Evolutionary conservation across 2,888 invertebrate genomes (phyloP).

Genomic region (Protophormia terraenovae): DNA sequence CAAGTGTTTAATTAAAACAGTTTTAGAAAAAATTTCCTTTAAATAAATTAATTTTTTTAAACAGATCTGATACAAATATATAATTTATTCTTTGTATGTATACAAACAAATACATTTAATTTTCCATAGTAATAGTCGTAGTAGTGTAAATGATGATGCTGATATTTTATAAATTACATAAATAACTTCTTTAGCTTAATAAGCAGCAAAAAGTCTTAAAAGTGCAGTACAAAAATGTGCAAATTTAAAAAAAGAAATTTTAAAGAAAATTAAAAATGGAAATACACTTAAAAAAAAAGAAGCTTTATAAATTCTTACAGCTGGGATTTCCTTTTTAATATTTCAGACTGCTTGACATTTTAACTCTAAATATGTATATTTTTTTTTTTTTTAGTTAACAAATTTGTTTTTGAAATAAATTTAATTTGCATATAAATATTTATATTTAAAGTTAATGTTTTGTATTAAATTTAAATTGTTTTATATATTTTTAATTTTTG

Average conservation of each 20-base stretch:
- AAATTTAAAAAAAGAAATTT: not conserved
- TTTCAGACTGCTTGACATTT: conserved; percentile 22
- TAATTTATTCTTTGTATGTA: not conserved
- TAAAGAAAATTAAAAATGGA: not conserved
- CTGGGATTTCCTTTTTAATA: not conserved
- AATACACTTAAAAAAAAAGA: not conserved
- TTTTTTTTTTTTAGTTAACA: not conserved
- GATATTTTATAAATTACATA: not conserved
- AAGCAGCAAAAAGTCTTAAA: not conserved
- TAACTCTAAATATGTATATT: too few relatives aligned
- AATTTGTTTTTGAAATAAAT: too few relatives aligned
- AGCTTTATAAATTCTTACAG: conserved; percentile 8
- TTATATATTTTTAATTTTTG: not conserved
- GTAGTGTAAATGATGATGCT: conserved; percentile 11
- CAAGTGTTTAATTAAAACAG: too few relatives aligned
- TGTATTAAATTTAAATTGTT: not conserved
- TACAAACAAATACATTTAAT: too few relatives aligned
- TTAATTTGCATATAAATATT: not conserved
- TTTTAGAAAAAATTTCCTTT: too few relatives aligned
- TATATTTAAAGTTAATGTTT: not conserved
- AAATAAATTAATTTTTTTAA: too few relatives aligned
- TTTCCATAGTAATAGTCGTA: too few relatives aligned
- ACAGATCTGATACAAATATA: not conserved
- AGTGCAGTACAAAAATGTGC: conserved; percentile 31
- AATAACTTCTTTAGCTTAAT: not conserved